Conservation (phyloP, 2,113 vertebrate genomes). For the Parus major region DNA sequence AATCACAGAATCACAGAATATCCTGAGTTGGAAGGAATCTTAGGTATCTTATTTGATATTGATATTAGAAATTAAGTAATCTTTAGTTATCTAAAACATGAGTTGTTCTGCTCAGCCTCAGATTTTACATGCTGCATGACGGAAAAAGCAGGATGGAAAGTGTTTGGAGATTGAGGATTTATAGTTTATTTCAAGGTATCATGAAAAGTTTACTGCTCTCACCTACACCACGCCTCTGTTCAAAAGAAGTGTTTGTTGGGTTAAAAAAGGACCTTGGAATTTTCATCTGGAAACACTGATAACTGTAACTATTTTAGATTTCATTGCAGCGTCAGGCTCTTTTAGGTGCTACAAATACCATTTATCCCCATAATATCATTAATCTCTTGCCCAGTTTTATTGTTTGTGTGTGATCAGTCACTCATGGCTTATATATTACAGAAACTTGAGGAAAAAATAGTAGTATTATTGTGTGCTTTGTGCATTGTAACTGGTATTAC, state of each 20-base stretch:
- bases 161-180: background rate
- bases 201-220: background rate
- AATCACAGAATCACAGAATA: background rate
- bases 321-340: slow-evolving; percentile 8
- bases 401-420: slow-evolving; percentile 22
- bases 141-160: background rate
- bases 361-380: background rate
- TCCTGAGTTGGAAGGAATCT: background rate
- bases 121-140: background rate
- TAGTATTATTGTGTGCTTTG: background rate
- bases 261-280: background rate
- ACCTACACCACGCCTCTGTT: background rate
- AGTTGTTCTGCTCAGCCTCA: background rate
- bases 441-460: slow-evolving; percentile 31
- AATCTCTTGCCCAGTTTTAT: background rate
- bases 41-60: background rate
- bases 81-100: background rate
- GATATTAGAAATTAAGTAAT: background rate
- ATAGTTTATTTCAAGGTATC: background rate
- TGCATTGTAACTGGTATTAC: background rate
- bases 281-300: background rate
- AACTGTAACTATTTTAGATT: slow-evolving; percentile 30
- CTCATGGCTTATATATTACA: slow-evolving; percentile 21
- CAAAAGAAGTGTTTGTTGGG: background rate
- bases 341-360: background rate